These are phyloP conservation scores for Micrasema minimum DNA, from an alignment of 1,140 invertebrate species.

Conservation along the genomic window DNA sequence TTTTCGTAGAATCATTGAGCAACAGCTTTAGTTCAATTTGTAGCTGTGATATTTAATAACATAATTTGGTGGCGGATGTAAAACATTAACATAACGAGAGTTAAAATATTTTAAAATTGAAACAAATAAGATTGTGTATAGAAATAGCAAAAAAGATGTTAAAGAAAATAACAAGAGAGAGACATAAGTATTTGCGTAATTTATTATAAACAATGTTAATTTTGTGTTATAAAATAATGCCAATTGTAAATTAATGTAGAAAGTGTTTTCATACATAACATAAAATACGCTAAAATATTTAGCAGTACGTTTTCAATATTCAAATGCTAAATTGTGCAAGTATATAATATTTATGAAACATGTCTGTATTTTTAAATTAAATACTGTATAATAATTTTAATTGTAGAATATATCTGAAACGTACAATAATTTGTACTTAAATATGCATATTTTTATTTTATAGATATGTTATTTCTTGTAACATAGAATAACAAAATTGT, in stretches of 20 bases:
- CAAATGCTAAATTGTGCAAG: too few species aligned
- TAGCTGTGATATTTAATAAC: constrained; percentile 50
- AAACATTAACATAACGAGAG: constrained; percentile 20
- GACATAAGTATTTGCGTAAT: too few species aligned
- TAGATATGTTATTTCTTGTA: constrained; percentile 3
- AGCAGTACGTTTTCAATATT: too few species aligned
- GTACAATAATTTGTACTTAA: constrained; percentile 1
- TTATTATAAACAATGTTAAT: not conserved
- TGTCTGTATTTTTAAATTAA: too few species aligned
- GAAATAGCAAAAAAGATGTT: too few species aligned
- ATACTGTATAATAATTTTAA: not conserved
- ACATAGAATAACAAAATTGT: not conserved
- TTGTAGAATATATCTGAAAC: not conserved
- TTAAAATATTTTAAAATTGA: not conserved
- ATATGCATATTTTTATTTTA: too few species aligned
- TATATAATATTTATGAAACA: too few species aligned
- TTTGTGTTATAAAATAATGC: not conserved
- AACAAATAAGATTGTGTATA: not conserved
- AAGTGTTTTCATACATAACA: not conserved
- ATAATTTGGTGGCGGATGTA: constrained; percentile 46
- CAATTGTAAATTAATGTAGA: constrained; percentile 33
- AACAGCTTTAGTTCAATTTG: constrained; percentile 51
- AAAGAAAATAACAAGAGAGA: too few species aligned
- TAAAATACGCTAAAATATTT: too few species aligned
- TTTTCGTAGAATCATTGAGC: constrained; percentile 19